A percentile compares a stretch with the other conserved stretches of the same genome.
Conservation (phyloP, 2,113 vertebrate species). For the Brienomyrus brachyistius region DNA sequence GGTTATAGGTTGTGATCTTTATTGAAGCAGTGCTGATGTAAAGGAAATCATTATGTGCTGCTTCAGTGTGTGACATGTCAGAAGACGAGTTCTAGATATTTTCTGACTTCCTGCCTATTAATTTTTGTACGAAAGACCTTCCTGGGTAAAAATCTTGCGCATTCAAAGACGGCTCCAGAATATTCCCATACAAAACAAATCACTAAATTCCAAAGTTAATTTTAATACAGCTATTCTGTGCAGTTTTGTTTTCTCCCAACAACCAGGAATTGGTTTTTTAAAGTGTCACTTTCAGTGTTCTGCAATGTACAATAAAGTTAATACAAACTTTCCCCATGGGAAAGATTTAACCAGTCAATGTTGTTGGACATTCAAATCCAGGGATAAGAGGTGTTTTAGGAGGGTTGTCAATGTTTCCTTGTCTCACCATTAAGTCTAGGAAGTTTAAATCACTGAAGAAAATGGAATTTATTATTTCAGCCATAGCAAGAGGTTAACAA, state of each 20-base stretch:
- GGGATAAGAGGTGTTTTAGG: conserved; percentile 90
- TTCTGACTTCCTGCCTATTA: not conserved
- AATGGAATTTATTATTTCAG: conserved; percentile 7
- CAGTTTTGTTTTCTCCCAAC: not conserved
- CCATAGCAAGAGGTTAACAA: not conserved
- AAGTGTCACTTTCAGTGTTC: not conserved
- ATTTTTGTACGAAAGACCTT: not conserved
- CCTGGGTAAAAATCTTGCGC: not conserved
- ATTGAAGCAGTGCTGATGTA: not conserved
- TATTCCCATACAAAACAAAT: not conserved
- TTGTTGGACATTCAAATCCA: conserved; percentile 77
- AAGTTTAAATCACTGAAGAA: conserved; percentile 88
- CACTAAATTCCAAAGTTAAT: not conserved
- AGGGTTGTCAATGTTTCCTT: conserved; percentile 93
- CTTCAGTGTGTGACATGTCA: not conserved
- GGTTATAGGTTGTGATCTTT: not conserved
- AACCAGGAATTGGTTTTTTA: not conserved
- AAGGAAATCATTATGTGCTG: not conserved
- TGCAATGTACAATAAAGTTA: not conserved
- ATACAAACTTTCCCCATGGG: not conserved
- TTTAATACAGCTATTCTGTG: not conserved
- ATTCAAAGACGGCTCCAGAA: not conserved
- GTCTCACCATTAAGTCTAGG: conserved; percentile 94
- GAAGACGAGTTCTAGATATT: not conserved
- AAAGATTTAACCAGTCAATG: not conserved